Conservation (phyloP, 2,888 invertebrate species). For the Conus canariensis region DNA sequence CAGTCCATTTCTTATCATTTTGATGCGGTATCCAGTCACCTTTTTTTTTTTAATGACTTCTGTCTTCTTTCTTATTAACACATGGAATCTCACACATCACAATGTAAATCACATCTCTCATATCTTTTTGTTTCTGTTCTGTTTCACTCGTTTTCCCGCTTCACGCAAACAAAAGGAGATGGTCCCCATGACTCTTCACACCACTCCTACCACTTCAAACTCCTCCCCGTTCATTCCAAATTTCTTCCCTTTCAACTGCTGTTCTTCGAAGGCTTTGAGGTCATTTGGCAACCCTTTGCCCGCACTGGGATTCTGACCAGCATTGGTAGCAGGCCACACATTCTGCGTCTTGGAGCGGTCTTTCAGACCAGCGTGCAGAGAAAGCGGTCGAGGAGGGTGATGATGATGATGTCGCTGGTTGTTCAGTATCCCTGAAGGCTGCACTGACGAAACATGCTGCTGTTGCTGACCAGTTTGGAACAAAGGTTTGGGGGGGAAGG, state of each 20-base stretch:
- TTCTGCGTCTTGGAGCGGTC: constrained; percentile 46
- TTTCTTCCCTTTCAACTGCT: constrained; percentile 59
- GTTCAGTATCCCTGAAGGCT: constrained; percentile 49
- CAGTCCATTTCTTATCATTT: no score
- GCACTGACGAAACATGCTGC: neutral
- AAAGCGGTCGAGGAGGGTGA: constrained; percentile 14
- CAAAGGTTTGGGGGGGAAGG: constrained; percentile 20
- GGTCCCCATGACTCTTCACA: constrained; percentile 49
- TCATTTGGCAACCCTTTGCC: constrained; percentile 29
- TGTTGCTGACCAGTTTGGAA: constrained; percentile 17
- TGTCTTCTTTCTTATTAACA: no score
- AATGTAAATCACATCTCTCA: no score
- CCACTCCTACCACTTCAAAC: constrained; percentile 70
- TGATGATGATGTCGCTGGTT: constrained; percentile 54
- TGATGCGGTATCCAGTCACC: no score
- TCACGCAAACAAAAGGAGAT: no score
- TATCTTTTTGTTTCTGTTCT: no score
- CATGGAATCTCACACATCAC: no score
- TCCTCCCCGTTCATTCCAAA: constrained; percentile 68
- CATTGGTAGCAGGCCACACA: constrained; percentile 17
- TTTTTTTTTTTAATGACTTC: no score
- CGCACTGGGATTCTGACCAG: neutral
- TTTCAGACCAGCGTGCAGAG: constrained; percentile 4
- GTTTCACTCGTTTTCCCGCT: no score
- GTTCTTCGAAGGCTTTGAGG: constrained; percentile 55